phyloP scores from a whole-genome alignment of 2,888 invertebrate genomes.

The Sycophila texana region DNA sequence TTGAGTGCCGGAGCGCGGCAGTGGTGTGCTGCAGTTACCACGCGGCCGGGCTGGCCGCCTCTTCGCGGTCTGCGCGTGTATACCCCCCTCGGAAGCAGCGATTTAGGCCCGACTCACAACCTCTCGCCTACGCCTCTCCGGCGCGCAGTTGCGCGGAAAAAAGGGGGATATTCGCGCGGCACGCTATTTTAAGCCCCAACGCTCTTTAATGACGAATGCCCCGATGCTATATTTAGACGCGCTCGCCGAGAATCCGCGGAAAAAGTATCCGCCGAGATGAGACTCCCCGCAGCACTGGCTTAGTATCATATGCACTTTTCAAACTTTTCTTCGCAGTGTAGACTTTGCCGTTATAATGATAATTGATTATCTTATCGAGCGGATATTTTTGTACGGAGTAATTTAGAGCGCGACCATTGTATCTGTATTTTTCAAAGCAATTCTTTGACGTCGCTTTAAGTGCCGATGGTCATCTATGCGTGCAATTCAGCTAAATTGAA shows the following conservation, averaged over 20 bases:
- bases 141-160: neutral
- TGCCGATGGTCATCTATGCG: no score
- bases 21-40: slow-evolving; percentile 62
- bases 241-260: neutral
- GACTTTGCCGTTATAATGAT: no score
- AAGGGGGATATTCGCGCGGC: neutral
- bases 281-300: neutral
- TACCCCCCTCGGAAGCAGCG: slow-evolving; percentile 55
- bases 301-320: neutral
- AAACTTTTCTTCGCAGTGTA: neutral
- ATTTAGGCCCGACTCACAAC: slow-evolving; percentile 57
- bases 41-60: slow-evolving; percentile 34
- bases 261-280: neutral
- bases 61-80: slow-evolving; percentile 2
- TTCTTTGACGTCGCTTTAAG: no score
- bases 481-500: neutral
- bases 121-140: neutral
- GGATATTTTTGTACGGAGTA: no score
- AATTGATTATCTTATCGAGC: no score
- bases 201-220: slow-evolving; percentile 32
- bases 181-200: slow-evolving; percentile 29
- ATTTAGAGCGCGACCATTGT: no score
- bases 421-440: no score
- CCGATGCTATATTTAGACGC: slow-evolving; percentile 35
- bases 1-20: slow-evolving; percentile 67